Evolutionary conservation across 2,797 vertebrate genomes (phyloP), one percentile per base, ranked within the genome.

Genomic region (Poeciliopsis infans): DNA sequence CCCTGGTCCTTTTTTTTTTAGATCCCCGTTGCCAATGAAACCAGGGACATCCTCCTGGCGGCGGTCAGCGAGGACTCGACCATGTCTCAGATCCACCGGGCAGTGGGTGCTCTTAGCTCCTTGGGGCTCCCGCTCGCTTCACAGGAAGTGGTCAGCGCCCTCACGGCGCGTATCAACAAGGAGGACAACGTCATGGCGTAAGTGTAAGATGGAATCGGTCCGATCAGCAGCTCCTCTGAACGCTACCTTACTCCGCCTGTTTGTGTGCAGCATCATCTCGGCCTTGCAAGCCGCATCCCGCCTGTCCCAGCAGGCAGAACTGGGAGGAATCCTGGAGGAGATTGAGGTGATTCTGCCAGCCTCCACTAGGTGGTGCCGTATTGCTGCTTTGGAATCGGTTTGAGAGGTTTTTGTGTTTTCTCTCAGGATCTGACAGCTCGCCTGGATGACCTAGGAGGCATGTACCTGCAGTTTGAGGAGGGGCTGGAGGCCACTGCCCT

Each of bases 401-500:
- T 64, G 57, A 75, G 12, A 15, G 12, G 16, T 53, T 25, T 20
- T 7, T 53, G 49, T 53, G 49, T 1, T 41, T 47, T 41, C 20
- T 28, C 31, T 69, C 88, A 99, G 98, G 98, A 99, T 90, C 96
- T 99, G 81, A 98, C 97, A 0, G 98, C 97, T 78, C 97, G 98
- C 47, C 87, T 99, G 91, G 98, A 99, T 94, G 98, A 99, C 83
- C 92, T 99, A 8, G 98, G 98, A 33, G 98, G 98, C 10, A 85
- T 98, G 66, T 99, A 98, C 93, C 97, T 99, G 55, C 98, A 99
- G 88, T 99, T 99, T 93, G 98, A 99, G 88, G 98, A 99, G 93
- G 98, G 98, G 43, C 96, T 99, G 16, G 98, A 99, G 94, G 96
- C 96, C 0, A 99, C 98, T 0, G 98, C 98, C 0, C 88, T 97